Evolutionary conservation across 1,140 invertebrate species (phyloP).

Genomic region (Pogonognathellus flavescens): DNA sequence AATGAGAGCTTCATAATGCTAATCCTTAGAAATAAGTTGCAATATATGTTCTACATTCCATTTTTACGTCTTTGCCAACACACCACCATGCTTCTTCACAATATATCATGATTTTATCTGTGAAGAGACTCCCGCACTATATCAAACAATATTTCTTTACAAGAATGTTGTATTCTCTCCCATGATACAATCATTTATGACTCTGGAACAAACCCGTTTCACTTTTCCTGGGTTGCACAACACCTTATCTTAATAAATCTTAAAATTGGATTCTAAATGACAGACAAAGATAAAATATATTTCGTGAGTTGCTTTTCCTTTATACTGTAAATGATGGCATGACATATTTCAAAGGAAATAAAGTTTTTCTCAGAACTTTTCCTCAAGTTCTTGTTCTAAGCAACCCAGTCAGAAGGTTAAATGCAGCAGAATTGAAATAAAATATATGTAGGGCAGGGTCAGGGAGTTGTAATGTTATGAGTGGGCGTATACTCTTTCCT

Average conservation of each 20-base stretch:
- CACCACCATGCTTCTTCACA: no score
- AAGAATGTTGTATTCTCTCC: no score
- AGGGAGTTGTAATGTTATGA: not conserved
- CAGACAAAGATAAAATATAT: no score
- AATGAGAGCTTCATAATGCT: not conserved
- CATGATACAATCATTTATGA: conserved; percentile 31
- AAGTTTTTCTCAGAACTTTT: conserved; percentile 17
- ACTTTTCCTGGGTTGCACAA: not conserved
- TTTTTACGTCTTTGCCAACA: not conserved
- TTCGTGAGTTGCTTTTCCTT: no score
- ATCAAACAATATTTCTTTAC: no score
- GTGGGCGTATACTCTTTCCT: not conserved
- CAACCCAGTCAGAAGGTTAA: not conserved
- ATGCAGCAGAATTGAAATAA: conserved; percentile 30
- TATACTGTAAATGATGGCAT: not conserved
- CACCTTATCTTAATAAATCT: conserved; percentile 6
- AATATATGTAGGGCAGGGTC: conserved; percentile 33
- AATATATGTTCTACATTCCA: not conserved
- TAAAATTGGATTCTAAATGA: not conserved
- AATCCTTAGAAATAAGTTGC: not conserved
- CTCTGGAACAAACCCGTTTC: not conserved
- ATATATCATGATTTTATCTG: no score
- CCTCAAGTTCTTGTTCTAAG: not conserved
- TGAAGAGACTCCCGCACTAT: not conserved
- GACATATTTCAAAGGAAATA: not conserved